A percentile compares a stretch with the other conserved stretches of the same genome.
These are phyloP conservation scores for Hippocampus abdominalis DNA, from an alignment of 2,113 vertebrate genomes.

Conservation along the genomic window DNA sequence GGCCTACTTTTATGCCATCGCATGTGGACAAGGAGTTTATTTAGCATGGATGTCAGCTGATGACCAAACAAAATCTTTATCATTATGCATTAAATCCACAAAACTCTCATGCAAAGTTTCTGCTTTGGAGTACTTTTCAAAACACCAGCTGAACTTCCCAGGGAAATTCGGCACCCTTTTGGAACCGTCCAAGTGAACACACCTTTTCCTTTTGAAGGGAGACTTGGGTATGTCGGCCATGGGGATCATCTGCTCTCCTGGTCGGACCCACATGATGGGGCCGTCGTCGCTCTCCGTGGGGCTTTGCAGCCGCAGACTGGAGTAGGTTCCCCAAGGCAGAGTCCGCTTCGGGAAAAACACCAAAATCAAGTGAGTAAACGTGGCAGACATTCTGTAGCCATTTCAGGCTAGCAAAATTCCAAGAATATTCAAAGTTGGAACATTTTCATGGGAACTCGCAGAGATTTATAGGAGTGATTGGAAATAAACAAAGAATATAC, in stretches of 20 bases:
- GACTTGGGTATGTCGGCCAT: constrained; percentile 72
- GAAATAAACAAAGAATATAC: background rate
- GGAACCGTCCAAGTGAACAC: constrained; percentile 4
- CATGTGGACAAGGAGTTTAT: too few species aligned
- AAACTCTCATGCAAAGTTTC: too few species aligned
- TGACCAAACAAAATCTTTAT: too few species aligned
- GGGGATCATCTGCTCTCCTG: constrained; percentile 70
- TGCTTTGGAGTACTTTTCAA: background rate
- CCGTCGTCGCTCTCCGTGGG: constrained; percentile 69
- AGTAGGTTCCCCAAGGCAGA: constrained; percentile 67
- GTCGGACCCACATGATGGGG: constrained; percentile 72
- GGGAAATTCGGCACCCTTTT: constrained; percentile 7
- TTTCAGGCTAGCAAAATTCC: background rate
- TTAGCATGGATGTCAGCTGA: background rate
- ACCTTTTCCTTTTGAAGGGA: constrained; percentile 70
- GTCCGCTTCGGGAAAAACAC: constrained; percentile 49
- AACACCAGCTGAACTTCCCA: background rate
- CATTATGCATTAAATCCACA: too few species aligned
- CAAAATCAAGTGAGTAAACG: background rate
- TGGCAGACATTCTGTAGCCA: background rate
- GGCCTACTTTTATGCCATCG: too few species aligned
- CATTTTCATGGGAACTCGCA: background rate
- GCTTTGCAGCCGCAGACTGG: constrained; percentile 66
- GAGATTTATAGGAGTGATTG: background rate
- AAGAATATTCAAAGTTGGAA: background rate